Base-by-base conservation (phyloP, 2,888 invertebrate genomes). In the Marronus borbonicus region DNA sequence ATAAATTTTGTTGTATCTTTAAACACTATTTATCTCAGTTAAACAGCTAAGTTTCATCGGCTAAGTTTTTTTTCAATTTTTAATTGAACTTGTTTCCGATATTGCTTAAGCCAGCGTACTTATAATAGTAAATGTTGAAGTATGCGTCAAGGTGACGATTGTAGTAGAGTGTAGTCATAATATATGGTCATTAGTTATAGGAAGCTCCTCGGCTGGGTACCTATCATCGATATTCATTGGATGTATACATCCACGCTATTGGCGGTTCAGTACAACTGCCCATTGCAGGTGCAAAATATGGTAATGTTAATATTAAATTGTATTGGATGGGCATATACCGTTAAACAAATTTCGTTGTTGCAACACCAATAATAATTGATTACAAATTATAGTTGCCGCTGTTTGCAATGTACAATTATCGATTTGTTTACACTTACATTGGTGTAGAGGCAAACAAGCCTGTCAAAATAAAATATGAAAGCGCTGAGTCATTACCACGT, bases 381-480 rank as follows among this genome's bases (percentile, higher is more conserved):
- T 62, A 12, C 24, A 20, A 17, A 24, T 12, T 62, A 14, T 31
- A 14, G 31, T 24, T 31, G 62, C 10, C 24, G 49, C 44, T 14
- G 24, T 65, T 65, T 10, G 17, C 44, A 20, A 65, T 44, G 36
- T 44, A 66, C 44, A 66, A 66, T 66, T 66, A 66, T n/a, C 12
- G 64, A 64, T 66, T 49, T 66, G 49, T 66, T 66, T 66, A 66
- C 44, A 66, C 44, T 44, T 1, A 20, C 12, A 39, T 49, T 66
- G 5, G 66, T 49, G 12, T 66, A 44, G 2, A 20, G 20, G 10
- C 44, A 66, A 66, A 66, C 10, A 49, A 17, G 49, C 10, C 66
- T 49, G 44, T 65, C 65, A 36, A 39, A 65, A 65, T 65, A 39
- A 65, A 39, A 39, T 39, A 65, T 66, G 66, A 66, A 44, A 66